A percentile compares a stretch with the other conserved stretches of the same genome.
These are phyloP conservation scores for Leuctra nigra DNA, from an alignment of 2,888 invertebrate species.

Conservation along the genomic window DNA sequence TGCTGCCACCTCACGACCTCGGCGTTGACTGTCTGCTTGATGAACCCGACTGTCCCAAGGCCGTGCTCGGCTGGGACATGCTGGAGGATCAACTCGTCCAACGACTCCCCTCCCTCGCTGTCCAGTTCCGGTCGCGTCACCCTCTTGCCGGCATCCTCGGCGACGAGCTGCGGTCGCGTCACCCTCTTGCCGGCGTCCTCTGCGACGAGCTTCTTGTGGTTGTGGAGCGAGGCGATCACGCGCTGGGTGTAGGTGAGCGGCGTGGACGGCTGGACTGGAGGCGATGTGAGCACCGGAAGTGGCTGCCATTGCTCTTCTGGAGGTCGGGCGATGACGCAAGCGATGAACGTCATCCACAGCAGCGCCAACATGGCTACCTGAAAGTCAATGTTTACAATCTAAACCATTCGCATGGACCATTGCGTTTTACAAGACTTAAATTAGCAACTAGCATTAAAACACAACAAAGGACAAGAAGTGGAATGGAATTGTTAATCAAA, in stretches of 20 bases:
- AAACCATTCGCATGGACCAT: too few relatives aligned
- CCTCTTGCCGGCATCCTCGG: neutral
- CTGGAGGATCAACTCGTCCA: constrained; percentile 5
- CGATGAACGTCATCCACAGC: neutral
- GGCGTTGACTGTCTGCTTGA: neutral
- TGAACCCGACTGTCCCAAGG: neutral
- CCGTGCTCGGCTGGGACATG: neutral
- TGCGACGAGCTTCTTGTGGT: neutral
- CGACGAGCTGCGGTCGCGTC: neutral
- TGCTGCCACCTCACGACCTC: neutral
- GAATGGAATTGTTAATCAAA: too few relatives aligned
- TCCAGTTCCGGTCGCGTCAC: neutral
- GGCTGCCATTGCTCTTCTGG: neutral
- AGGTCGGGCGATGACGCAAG: neutral
- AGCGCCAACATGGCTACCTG: neutral
- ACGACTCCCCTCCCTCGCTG: neutral
- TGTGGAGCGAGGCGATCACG: neutral
- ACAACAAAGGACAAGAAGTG: too few relatives aligned
- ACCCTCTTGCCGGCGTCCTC: neutral
- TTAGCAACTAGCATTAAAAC: too few relatives aligned
- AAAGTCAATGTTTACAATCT: too few relatives aligned
- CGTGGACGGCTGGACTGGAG: neutral
- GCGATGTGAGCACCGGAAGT: neutral
- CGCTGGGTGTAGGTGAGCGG: neutral
- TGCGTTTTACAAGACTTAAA: too few relatives aligned